A percentile compares a stretch with the other conserved stretches of the same genome.
Evolutionary conservation across 1,140 invertebrate genomes (phyloP).

Genomic region (Habropoda laboriosa): DNA sequence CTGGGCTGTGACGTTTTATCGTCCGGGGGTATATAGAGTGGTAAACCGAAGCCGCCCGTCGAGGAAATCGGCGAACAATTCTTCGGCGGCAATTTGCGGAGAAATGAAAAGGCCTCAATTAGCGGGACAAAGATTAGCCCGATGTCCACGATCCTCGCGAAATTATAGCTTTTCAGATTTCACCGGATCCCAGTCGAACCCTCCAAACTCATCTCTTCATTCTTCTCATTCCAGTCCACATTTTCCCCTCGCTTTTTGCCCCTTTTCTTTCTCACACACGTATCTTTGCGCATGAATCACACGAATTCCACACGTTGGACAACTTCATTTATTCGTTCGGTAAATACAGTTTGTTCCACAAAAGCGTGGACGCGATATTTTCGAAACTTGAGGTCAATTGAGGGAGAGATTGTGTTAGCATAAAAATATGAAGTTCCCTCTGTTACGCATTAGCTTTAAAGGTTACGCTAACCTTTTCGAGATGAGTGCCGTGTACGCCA

Average conservation of each 20-base stretch:
- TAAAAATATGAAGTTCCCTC: no score
- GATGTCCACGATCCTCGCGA: conserved; percentile 23
- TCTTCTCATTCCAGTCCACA: not conserved
- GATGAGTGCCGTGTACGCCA: no score
- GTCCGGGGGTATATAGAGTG: not conserved
- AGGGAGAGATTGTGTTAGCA: no score
- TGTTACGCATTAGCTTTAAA: no score
- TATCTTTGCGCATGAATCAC: no score
- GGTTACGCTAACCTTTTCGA: no score
- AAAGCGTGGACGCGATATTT: no score
- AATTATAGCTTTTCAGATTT: conserved; percentile 61
- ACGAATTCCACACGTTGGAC: no score
- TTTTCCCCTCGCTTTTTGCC: not conserved
- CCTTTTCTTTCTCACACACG: not conserved
- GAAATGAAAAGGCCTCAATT: conserved; percentile 50
- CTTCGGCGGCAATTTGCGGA: conserved; percentile 30
- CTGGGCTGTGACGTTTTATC: conserved; percentile 13
- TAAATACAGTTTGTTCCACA: no score
- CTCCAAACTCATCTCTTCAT: not conserved
- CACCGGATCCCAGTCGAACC: not conserved
- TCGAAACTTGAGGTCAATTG: no score
- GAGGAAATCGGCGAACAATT: conserved; percentile 4
- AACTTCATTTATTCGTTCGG: no score
- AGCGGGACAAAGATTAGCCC: conserved; percentile 57
- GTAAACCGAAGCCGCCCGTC: conserved; percentile 9